These are phyloP conservation scores for Rhabdornis inornatus DNA, from an alignment of 2,113 vertebrate species.

Conservation along the genomic window DNA sequence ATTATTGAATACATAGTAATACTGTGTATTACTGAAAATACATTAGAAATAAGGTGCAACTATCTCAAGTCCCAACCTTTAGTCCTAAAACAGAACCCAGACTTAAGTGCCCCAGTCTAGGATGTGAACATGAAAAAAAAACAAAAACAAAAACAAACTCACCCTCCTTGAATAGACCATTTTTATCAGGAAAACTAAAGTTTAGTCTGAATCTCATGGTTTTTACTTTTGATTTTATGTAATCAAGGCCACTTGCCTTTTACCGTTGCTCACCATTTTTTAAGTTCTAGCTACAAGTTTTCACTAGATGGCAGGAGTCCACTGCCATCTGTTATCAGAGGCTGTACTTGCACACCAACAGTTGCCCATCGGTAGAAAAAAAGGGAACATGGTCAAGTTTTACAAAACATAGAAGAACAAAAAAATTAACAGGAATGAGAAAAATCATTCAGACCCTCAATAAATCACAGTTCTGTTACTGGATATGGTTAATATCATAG, in stretches of 20 bases:
- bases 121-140: neutral
- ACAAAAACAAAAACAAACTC: too few species aligned
- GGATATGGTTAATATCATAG: neutral
- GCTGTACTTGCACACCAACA: neutral
- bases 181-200: neutral
- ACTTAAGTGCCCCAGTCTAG: neutral
- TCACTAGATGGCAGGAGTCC: constrained; percentile 68
- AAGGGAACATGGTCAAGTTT: neutral
- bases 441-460: neutral
- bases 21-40: neutral
- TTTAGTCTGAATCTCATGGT: neutral
- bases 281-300: neutral
- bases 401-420: neutral
- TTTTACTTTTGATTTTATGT: neutral
- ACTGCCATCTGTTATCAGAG: neutral
- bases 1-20: neutral
- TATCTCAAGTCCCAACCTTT: neutral
- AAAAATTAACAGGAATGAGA: neutral
- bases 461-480: neutral
- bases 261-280: neutral
- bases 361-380: neutral
- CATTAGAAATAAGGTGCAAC: neutral
- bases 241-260: neutral
- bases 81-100: neutral
- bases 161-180: neutral